Evolutionary conservation across 1,140 invertebrate genomes (phyloP).

Genomic region (Orchestia grillus): DNA sequence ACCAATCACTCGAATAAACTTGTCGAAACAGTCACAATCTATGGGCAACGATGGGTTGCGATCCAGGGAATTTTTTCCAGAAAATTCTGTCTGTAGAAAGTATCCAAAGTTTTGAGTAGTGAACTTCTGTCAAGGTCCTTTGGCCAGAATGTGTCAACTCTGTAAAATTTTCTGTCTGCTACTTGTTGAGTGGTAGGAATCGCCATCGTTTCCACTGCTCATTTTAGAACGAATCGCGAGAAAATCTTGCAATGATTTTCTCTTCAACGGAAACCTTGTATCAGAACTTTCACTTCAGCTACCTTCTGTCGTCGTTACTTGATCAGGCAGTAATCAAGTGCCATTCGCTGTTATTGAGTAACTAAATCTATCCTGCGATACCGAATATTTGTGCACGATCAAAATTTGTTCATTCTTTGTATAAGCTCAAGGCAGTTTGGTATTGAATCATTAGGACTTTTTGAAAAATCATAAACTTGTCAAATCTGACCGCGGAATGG

Average conservation of each 20-base stretch:
- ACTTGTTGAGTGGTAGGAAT: not conserved
- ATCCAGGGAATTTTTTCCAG: too few species aligned
- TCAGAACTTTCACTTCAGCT: not conserved
- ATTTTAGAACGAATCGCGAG: not conserved
- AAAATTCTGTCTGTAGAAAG: not conserved
- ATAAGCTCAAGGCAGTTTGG: not conserved
- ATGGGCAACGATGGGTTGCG: not conserved
- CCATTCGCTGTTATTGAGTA: not conserved
- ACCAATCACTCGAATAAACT: not conserved
- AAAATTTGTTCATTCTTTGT: not conserved
- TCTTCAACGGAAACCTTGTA: not conserved
- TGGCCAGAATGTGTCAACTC: not conserved
- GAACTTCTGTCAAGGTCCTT: not conserved
- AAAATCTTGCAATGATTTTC: not conserved
- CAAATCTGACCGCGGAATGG: not conserved
- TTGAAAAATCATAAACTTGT: not conserved
- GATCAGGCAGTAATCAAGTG: not conserved
- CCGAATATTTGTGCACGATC: not conserved
- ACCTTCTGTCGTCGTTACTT: not conserved
- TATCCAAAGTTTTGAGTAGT: not conserved
- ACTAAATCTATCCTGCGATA: not conserved
- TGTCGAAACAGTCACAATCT: not conserved
- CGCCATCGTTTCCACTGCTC: not conserved
- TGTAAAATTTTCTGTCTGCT: too few species aligned
- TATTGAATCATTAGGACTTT: not conserved